Conservation (phyloP, 2,113 vertebrate species). For the Strix uralensis region DNA sequence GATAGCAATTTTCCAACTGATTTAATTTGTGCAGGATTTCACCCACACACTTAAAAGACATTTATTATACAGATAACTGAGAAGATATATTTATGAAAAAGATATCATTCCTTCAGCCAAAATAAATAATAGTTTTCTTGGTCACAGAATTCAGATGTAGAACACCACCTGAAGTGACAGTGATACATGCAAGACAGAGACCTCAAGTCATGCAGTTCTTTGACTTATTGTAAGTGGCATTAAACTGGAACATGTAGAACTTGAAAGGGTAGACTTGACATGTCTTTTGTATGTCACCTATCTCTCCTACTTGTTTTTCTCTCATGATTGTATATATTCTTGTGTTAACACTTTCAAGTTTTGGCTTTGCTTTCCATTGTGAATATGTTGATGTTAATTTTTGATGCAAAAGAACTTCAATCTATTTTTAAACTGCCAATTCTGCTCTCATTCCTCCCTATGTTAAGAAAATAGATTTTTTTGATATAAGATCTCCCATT, state of each 20-base stretch:
- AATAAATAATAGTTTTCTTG: background rate
- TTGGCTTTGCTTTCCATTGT: background rate
- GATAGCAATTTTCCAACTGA: background rate
- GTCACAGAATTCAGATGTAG: background rate
- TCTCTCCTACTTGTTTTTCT: background rate
- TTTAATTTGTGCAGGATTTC: background rate
- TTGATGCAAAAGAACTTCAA: background rate
- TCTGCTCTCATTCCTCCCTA: background rate
- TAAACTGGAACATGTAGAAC: background rate
- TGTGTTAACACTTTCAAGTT: background rate
- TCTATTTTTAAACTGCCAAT: background rate
- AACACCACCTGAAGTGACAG: background rate
- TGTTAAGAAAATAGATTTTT: background rate
- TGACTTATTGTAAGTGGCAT: background rate
- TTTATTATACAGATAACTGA: background rate
- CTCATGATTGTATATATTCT: background rate
- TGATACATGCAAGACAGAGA: background rate
- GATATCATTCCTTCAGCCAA: background rate
- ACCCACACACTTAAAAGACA: background rate
- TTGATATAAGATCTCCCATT: background rate
- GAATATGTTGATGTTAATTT: background rate
- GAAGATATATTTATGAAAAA: background rate
- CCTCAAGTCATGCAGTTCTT: background rate
- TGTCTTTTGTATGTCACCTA: background rate
- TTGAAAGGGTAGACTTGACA: background rate